A percentile compares a stretch with the other conserved stretches of the same genome.
Evolutionary conservation across 2,888 invertebrate species (phyloP).

Genomic region (Diaperis boleti): DNA sequence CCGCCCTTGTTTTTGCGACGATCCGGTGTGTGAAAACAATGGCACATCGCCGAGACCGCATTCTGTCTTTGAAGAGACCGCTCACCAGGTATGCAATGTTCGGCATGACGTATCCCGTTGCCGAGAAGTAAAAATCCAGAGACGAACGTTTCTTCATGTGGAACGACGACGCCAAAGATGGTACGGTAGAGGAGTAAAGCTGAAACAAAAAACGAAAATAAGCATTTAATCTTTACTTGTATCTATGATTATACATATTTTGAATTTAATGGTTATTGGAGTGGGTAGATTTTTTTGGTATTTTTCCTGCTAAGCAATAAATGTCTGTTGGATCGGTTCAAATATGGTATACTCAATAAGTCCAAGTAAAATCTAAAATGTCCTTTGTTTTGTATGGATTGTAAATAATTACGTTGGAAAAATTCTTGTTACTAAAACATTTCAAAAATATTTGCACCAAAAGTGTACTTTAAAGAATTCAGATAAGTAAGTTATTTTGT

Average conservation of each 20-base stretch:
- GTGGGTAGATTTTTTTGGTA: too few species aligned
- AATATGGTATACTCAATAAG: too few species aligned
- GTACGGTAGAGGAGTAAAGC: not conserved
- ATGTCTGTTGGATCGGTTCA: too few species aligned
- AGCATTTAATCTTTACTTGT: not conserved
- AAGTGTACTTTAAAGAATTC: too few species aligned
- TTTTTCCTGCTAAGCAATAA: too few species aligned
- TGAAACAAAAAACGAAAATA: not conserved
- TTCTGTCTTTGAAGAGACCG: slow-evolving; percentile 64
- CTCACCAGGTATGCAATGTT: slow-evolving; percentile 57
- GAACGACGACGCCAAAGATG: slow-evolving; percentile 18
- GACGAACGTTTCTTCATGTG: slow-evolving; percentile 24
- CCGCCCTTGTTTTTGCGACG: slow-evolving; percentile 65
- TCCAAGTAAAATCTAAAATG: too few species aligned
- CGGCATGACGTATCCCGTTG: slow-evolving; percentile 40
- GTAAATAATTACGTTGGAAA: too few species aligned
- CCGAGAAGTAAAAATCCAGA: slow-evolving; percentile 32
- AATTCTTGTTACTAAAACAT: too few species aligned
- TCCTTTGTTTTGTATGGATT: too few species aligned
- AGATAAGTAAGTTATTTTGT: too few species aligned
- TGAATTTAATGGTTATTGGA: too few species aligned
- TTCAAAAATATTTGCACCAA: too few species aligned
- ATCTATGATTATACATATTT: not conserved
- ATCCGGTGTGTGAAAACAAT: slow-evolving; percentile 67
- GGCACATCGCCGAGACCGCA: slow-evolving; percentile 65